These are phyloP conservation scores for Cryptocheilus praepositus DNA, from an alignment of 2,888 invertebrate species.

Conservation along the genomic window DNA sequence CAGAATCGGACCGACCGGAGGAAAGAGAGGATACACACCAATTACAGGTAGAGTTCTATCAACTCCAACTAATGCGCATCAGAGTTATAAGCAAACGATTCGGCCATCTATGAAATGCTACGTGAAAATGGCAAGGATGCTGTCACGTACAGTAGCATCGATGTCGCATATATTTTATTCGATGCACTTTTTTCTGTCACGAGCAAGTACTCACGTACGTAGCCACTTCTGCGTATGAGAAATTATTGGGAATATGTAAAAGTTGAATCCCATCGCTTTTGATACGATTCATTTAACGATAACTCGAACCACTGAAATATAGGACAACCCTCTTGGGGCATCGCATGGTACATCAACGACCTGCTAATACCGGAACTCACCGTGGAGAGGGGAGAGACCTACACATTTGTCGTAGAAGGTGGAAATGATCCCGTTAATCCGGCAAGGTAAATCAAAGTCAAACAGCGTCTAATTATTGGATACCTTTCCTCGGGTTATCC, in stretches of 20 bases:
- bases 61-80: too few species aligned
- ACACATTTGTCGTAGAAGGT: slow-evolving; percentile 91
- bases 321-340: slow-evolving; percentile 89
- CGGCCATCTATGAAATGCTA: too few species aligned
- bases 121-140: too few species aligned
- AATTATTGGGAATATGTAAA: too few species aligned
- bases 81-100: too few species aligned
- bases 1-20: slow-evolving; percentile 90
- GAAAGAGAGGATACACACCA: slow-evolving; percentile 86
- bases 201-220: too few species aligned
- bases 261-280: too few species aligned
- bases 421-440: slow-evolving; percentile 88
- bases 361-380: slow-evolving; percentile 91
- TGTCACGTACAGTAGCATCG: too few species aligned
- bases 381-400: slow-evolving; percentile 90
- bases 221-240: too few species aligned
- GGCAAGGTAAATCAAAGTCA: slow-evolving; percentile 77
- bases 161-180: too few species aligned
- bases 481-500: not conserved
- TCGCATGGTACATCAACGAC: slow-evolving; percentile 95
- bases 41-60: slow-evolving; percentile 80
- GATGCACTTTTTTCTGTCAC: too few species aligned
- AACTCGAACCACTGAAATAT: slow-evolving; percentile 3
- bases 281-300: too few species aligned
- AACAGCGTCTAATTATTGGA: not conserved